phyloP scores from a whole-genome alignment of 2,797 vertebrate genomes.

The Gallinago nigripennis region DNA sequence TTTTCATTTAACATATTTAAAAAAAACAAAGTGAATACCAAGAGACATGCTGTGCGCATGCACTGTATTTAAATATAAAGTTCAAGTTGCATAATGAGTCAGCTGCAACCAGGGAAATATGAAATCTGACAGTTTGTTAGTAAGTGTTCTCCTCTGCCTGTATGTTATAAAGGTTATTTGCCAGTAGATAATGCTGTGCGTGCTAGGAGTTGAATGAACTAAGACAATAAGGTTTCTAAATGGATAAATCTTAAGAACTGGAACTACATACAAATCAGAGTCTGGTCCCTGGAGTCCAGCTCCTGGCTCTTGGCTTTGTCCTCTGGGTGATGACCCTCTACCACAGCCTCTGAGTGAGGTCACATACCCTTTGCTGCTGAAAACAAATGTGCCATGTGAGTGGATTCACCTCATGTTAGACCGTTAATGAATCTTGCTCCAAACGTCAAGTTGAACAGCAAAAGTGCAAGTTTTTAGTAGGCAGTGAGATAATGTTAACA shows the following conservation, averaged over 20 bases:
- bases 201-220: background rate
- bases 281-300: background rate
- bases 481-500: background rate
- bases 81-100: conserved; percentile 4
- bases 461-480: background rate
- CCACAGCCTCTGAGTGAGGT: background rate
- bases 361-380: background rate
- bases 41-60: background rate
- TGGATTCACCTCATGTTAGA: background rate
- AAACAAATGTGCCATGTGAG: background rate
- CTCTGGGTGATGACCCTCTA: background rate
- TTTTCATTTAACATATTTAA: conserved; percentile 9
- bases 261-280: background rate
- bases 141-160: background rate
- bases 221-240: background rate
- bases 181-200: background rate
- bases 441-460: background rate
- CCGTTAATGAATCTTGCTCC: background rate
- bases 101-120: background rate
- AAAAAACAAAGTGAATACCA: conserved; percentile 12
- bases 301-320: background rate
- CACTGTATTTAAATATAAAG: conserved; percentile 5
- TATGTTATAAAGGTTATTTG: background rate
- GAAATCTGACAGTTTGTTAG: background rate
- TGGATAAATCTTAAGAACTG: background rate